phyloP scores from a whole-genome alignment of 2,888 invertebrate species.

The Smittia sp. region DNA sequence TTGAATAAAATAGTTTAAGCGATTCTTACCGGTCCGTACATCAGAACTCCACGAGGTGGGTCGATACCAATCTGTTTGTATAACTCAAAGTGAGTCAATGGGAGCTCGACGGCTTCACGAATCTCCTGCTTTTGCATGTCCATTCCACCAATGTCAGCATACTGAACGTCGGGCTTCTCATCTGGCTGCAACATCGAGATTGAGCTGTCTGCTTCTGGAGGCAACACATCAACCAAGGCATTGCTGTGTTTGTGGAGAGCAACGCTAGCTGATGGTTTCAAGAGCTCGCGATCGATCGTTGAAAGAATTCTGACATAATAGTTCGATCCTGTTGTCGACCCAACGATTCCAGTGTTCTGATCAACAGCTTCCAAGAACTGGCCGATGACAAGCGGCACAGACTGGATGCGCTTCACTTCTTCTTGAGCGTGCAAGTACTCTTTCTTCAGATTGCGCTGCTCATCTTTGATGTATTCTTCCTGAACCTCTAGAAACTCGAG shows the following conservation, averaged over 20 bases:
- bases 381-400: constrained; percentile 97
- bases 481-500: constrained; percentile 97
- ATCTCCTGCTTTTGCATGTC: constrained; percentile 99
- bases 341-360: constrained; percentile 98
- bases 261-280: constrained; percentile 97
- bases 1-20: too few relatives aligned
- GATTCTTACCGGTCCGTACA: constrained; percentile 88
- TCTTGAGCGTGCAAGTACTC: constrained; percentile 98
- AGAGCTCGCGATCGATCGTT: constrained; percentile 93
- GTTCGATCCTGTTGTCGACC: constrained; percentile 98
- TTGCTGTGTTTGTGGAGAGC: constrained; percentile 99
- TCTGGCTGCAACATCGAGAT: constrained; percentile 97
- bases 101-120: constrained; percentile 95
- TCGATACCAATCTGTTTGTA: constrained; percentile 99
- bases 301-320: constrained; percentile 98
- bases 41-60: constrained; percentile 94
- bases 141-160: constrained; percentile 98
- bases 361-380: constrained; percentile 99
- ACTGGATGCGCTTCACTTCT: constrained; percentile 97
- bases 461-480: constrained; percentile 99
- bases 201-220: constrained; percentile 98
- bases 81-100: constrained; percentile 95
- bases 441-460: constrained; percentile 96
- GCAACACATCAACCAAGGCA: constrained; percentile 97
- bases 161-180: constrained; percentile 97